Percentiles rank a stretch among this genome's conserved stretches.
Conservation (phyloP, 2,797 vertebrate genomes). For the Coluber constrictor region DNA sequence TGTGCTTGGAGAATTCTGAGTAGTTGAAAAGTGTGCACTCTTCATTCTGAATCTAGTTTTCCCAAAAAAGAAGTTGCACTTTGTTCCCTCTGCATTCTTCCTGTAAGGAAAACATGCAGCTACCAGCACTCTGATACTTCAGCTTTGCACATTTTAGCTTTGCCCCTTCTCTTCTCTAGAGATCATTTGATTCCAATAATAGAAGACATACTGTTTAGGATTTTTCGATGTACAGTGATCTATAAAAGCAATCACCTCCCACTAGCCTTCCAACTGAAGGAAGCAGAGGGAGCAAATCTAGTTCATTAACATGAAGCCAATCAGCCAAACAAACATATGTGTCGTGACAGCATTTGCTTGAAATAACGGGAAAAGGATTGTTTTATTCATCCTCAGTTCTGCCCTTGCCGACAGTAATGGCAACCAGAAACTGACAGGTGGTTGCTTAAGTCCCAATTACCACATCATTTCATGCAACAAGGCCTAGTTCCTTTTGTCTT, state of each 20-base stretch:
- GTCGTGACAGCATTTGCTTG: conserved; percentile 35
- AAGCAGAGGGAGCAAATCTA: conserved; percentile 6
- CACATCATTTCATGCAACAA: conserved; percentile 5
- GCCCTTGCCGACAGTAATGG: conserved; percentile 42
- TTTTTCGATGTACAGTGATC: conserved; percentile 51
- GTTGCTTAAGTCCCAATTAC: conserved; percentile 43
- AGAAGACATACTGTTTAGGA: conserved; percentile 31
- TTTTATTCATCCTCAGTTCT: conserved; percentile 20
- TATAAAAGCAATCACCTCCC: conserved; percentile 40
- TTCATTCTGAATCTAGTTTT: background rate
- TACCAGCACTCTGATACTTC: background rate
- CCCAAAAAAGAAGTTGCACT: background rate
- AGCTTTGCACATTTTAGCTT: background rate
- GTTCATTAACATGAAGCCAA: conserved; percentile 43
- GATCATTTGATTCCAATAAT: background rate
- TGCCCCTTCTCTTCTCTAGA: background rate
- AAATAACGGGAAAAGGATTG: conserved; percentile 17
- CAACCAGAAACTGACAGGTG: conserved; percentile 40
- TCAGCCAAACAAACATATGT: conserved; percentile 26
- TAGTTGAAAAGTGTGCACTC: background rate
- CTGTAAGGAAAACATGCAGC: background rate
- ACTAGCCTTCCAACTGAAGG: background rate
- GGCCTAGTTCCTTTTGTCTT: conserved; percentile 27
- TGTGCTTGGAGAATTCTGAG: background rate
- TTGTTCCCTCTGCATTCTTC: background rate